These are phyloP conservation scores for Sarcophaga peregrina DNA, from an alignment of 1,140 invertebrate genomes.

Conservation along the genomic window DNA sequence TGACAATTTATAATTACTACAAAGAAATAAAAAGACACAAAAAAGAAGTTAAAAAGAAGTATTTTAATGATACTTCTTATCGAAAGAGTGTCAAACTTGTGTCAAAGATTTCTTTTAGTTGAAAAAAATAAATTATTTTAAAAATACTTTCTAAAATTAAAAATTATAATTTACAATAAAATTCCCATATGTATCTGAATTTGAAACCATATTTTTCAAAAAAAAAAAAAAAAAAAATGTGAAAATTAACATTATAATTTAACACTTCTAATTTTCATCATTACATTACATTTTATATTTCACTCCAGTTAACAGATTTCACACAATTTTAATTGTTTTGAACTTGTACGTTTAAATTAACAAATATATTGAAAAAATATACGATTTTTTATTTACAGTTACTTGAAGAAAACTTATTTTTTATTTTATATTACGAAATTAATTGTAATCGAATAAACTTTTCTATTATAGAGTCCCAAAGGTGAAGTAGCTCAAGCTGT, in stretches of 20 bases:
- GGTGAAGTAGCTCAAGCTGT: constrained; percentile 81
- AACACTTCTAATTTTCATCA: not conserved
- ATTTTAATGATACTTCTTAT: too few species aligned
- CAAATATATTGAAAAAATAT: constrained; percentile 17
- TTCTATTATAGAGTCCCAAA: constrained; percentile 72
- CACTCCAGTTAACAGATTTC: constrained; percentile 17
- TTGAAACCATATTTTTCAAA: not conserved
- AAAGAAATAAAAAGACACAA: too few species aligned
- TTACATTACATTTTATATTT: not conserved
- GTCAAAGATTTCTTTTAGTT: not conserved
- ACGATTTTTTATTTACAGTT: not conserved
- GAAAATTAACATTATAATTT: not conserved
- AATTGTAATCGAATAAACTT: constrained; percentile 6
- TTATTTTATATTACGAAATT: not conserved
- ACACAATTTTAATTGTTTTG: constrained; percentile 16
- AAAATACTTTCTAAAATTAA: not conserved
- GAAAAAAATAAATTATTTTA: not conserved
- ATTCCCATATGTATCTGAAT: not conserved
- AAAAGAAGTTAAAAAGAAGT: too few species aligned
- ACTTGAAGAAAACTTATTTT: not conserved
- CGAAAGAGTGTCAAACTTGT: not conserved
- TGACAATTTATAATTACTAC: too few species aligned
- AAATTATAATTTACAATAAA: not conserved
- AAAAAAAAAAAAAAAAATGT: not conserved
- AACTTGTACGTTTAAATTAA: not conserved